Percentiles rank a stretch among this genome's conserved stretches.
These are phyloP conservation scores for Drosophila arawakana DNA, from an alignment of 1,140 invertebrate genomes.

Conservation along the genomic window DNA sequence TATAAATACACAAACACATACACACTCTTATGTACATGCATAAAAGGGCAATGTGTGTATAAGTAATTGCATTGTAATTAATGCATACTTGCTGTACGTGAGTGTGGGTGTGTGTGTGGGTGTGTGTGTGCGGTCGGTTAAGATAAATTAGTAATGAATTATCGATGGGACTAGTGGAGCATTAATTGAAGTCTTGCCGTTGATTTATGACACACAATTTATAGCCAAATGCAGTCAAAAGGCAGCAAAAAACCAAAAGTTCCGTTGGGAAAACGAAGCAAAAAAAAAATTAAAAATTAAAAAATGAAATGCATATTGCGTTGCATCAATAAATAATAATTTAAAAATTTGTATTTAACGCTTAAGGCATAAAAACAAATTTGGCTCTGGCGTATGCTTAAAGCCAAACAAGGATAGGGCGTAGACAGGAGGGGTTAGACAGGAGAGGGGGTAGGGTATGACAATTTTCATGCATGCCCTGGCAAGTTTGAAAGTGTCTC, in stretches of 20 bases:
- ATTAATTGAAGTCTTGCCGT: slow-evolving; percentile 77
- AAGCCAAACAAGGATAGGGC: slow-evolving; percentile 59
- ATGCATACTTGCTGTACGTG: slow-evolving; percentile 56
- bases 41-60: slow-evolving; percentile 33
- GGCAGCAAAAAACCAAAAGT: slow-evolving; percentile 21
- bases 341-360: slow-evolving; percentile 60
- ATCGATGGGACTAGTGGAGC: slow-evolving; percentile 74
- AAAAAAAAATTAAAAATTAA: slow-evolving; percentile 15
- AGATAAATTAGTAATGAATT: slow-evolving; percentile 83
- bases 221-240: slow-evolving; percentile 53
- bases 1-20: not conserved
- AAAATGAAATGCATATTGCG: slow-evolving; percentile 52
- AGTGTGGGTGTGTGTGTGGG: slow-evolving; percentile 49
- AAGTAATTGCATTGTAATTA: slow-evolving; percentile 82
- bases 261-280: slow-evolving; percentile 13
- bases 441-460: slow-evolving; percentile 19
- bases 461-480: slow-evolving; percentile 59
- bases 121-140: slow-evolving; percentile 32
- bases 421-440: not conserved
- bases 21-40: slow-evolving; percentile 37
- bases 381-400: slow-evolving; percentile 59
- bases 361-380: slow-evolving; percentile 68
- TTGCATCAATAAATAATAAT: slow-evolving; percentile 76
- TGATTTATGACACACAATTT: slow-evolving; percentile 74
- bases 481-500: slow-evolving; percentile 21